phyloP scores from a whole-genome alignment of 2,113 vertebrate genomes.

The Lutjanus erythropterus region DNA sequence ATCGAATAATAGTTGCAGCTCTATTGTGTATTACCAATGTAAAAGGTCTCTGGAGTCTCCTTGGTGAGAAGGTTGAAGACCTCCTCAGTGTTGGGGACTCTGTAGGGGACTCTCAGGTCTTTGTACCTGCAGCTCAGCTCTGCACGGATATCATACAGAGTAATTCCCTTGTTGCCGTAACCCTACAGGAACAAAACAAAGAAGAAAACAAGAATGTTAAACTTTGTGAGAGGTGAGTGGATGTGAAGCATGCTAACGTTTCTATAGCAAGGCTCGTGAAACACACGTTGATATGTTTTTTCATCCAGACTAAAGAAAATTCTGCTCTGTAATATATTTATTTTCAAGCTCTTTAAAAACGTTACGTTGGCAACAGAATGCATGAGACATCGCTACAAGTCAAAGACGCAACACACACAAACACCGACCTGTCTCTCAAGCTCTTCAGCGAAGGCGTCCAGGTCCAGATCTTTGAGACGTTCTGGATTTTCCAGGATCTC shows the following conservation, averaged over 20 bases:
- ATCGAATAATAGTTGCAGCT: too few relatives aligned
- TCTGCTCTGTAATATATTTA: not conserved
- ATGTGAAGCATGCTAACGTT: not conserved
- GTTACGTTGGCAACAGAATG: not conserved
- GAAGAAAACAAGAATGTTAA: not conserved
- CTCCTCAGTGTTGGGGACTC: slow-evolving; percentile 96
- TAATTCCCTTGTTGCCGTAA: slow-evolving; percentile 99
- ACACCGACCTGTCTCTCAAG: slow-evolving; percentile 95
- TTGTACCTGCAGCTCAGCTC: slow-evolving; percentile 99
- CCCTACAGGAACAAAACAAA: slow-evolving; percentile 83
- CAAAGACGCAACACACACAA: slow-evolving; percentile 10
- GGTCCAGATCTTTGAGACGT: slow-evolving; percentile 95
- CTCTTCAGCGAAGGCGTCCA: slow-evolving; percentile 98
- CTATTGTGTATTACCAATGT: slow-evolving; percentile 92
- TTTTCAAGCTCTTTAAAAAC: not conserved
- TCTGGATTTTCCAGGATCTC: slow-evolving; percentile 99
- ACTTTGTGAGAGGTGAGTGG: not conserved
- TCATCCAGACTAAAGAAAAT: not conserved
- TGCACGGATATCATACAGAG: slow-evolving; percentile 97
- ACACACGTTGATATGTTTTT: not conserved
- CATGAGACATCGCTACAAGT: not conserved
- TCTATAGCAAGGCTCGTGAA: not conserved
- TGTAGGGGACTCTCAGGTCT: slow-evolving; percentile 93
- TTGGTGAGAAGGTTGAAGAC: slow-evolving; percentile 98
- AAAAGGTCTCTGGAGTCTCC: slow-evolving; percentile 98